Conservation (phyloP, 2,113 vertebrate species). For the Rhea pennata region DNA sequence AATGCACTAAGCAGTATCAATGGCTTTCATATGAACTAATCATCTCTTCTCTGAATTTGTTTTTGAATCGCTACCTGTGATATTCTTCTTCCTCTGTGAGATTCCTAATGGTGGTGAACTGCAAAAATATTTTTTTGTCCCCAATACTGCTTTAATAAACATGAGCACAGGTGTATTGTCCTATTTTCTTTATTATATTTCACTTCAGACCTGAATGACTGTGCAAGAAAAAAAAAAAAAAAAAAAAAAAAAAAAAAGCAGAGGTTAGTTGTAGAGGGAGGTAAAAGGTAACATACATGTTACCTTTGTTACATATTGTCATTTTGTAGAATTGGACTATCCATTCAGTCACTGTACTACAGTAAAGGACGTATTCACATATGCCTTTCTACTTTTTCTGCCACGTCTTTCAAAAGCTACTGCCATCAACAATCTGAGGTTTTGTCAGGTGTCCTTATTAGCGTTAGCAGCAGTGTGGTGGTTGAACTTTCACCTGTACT, state of each 20-base stretch:
- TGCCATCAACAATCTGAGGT: neutral
- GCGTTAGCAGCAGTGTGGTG: neutral
- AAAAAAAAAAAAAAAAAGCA: neutral
- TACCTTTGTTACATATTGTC: fast-evolving
- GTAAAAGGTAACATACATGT: neutral
- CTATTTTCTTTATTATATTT: neutral
- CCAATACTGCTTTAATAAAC: neutral
- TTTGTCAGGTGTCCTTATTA: neutral
- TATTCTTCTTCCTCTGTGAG: neutral
- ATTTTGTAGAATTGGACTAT: neutral
- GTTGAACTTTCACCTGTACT: neutral
- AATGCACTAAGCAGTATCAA: neutral
- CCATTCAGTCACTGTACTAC: neutral
- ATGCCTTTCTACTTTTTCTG: neutral
- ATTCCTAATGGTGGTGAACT: neutral
- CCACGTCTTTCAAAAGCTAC: neutral
- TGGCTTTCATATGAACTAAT: neutral
- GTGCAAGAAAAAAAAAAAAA: neutral
- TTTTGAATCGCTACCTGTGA: neutral
- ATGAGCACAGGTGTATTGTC: neutral
- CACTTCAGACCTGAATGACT: neutral
- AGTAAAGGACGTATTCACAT: neutral
- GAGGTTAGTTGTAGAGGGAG: neutral
- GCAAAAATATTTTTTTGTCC: neutral
- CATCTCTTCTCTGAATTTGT: neutral